Base-by-base conservation (phyloP, 2,888 invertebrate species). In the Scaptomyza tumidula region DNA sequence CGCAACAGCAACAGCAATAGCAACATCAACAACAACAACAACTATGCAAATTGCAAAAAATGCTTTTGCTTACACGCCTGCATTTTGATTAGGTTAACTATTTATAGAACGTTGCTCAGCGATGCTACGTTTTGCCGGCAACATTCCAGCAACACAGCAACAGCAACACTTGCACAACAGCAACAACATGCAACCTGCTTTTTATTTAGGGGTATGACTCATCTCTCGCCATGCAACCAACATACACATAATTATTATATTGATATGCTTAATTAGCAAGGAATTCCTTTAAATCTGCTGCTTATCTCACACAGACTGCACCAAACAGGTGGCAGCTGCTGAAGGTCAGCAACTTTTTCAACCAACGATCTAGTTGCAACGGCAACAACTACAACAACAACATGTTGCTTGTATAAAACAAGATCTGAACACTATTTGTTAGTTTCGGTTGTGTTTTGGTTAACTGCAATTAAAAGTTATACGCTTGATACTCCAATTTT, bases 31-130 rank as follows among this genome's bases (percentile, higher is more conserved):
- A 74, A 66, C 67, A 74, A 57, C 80, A 74, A 68, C 67, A 75
- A 79, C 75, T 78, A 75, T 75, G 75, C 79, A 75, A 74, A 76
- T 74, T 85, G 82, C 85, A 19, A 16, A 87, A 82, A 82, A 84
- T 88, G 84, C 63, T 76, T 41, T 88, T 80, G 78, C 82, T 83
- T 86, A 82, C 88, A 80, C 82, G 82, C 89, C 80, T 82, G 89
- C 86, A 82, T 88, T 82, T 82, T 82, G 82, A 82, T 82, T 82
- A 88, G 77, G 88, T 76, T 88, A 88, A 88, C 82, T 82, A 82
- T 82, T 82, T 83, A 88, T 82, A 82, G 86, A 75, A 68, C 39
- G 14, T 14, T 59, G 41, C 10, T 16, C 6, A 39, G 73, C 80
- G 75, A 59, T 56, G 71, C 75, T 66, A 59, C 58, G 10, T 50